These are phyloP conservation scores for Volucella inflata DNA, from an alignment of 2,888 invertebrate species.

Conservation along the genomic window DNA sequence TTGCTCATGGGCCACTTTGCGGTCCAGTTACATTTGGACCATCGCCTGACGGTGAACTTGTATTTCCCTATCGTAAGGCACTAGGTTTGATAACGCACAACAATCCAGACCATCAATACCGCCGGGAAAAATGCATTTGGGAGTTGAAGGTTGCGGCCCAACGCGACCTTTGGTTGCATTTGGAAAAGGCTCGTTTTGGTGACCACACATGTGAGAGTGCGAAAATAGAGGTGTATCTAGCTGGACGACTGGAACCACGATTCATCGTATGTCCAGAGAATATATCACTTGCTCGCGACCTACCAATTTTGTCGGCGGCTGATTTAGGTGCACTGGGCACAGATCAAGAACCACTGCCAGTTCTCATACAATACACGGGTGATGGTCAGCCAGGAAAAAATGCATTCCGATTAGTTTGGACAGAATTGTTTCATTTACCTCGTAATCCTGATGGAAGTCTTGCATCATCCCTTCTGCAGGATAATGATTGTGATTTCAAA, in stretches of 20 bases:
- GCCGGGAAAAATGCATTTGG: slow-evolving; percentile 90
- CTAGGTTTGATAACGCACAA: slow-evolving; percentile 85
- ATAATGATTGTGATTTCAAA: slow-evolving; percentile 90
- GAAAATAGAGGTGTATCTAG: slow-evolving; percentile 91
- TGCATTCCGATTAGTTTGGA: slow-evolving; percentile 95
- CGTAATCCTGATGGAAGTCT: slow-evolving; percentile 92
- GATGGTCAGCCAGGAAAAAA: slow-evolving; percentile 92
- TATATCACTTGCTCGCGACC: slow-evolving; percentile 90
- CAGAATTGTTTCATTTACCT: slow-evolving; percentile 93
- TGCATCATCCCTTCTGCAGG: slow-evolving; percentile 90
- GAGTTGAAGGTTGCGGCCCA: slow-evolving; percentile 92
- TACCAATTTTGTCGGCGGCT: slow-evolving; percentile 91
- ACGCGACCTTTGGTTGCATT: slow-evolving; percentile 93
- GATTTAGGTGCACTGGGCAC: slow-evolving; percentile 87
- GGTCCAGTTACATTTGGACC: slow-evolving; percentile 92
- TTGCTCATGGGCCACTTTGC: slow-evolving; percentile 94
- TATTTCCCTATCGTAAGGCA: slow-evolving; percentile 93
- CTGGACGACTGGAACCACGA: slow-evolving; percentile 89
- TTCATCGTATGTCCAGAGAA: slow-evolving; percentile 94
- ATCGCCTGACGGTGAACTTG: slow-evolving; percentile 93
- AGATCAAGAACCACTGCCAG: slow-evolving; percentile 87
- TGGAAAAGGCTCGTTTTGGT: slow-evolving; percentile 93
- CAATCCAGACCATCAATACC: slow-evolving; percentile 81
- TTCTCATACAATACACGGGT: slow-evolving; percentile 89
- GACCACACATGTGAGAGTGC: slow-evolving; percentile 94